Evolutionary conservation across 1,140 invertebrate genomes (phyloP).

Genomic region (Mya arenaria): DNA sequence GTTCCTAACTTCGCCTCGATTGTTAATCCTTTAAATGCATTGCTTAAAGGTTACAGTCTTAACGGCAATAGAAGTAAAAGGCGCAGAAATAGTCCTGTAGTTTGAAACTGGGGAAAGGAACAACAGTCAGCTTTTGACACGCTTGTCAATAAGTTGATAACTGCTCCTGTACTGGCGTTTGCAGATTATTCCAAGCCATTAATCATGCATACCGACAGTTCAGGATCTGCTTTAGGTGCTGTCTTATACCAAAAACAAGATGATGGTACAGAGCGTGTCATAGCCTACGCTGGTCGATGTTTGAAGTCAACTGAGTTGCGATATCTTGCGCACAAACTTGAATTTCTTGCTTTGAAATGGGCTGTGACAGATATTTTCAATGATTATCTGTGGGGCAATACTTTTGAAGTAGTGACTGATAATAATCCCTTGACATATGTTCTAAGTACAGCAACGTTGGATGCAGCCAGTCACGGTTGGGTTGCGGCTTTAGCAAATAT

Average conservation of each 20-base stretch:
- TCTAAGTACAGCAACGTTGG: slow-evolving; percentile 11
- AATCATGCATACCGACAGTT: slow-evolving; percentile 58
- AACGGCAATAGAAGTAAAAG: background rate
- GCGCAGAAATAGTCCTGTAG: background rate
- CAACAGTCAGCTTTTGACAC: slow-evolving; percentile 1
- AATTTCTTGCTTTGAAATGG: slow-evolving; percentile 19
- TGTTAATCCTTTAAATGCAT: slow-evolving; percentile 18
- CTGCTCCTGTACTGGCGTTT: background rate
- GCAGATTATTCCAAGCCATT: slow-evolving; percentile 56
- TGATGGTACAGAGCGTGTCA: slow-evolving; percentile 44
- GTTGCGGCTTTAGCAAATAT: background rate
- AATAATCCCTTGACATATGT: slow-evolving; percentile 47
- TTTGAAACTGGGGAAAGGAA: slow-evolving; percentile 13
- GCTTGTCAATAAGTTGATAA: background rate
- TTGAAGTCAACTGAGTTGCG: slow-evolving; percentile 8
- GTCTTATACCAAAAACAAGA: slow-evolving; percentile 66
- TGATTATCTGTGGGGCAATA: slow-evolving; percentile 11
- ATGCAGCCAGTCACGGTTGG: slow-evolving; percentile 10
- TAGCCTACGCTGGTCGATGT: slow-evolving; percentile 56
- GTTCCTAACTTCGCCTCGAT: slow-evolving; percentile 16
- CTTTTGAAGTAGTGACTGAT: slow-evolving; percentile 17
- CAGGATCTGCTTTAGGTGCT: slow-evolving; percentile 64
- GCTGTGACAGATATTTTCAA: background rate
- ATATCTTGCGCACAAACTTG: slow-evolving; percentile 2
- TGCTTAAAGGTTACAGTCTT: slow-evolving; percentile 12